These are phyloP conservation scores for Percina caprodes DNA, from an alignment of 2,113 vertebrate genomes.

Conservation along the genomic window DNA sequence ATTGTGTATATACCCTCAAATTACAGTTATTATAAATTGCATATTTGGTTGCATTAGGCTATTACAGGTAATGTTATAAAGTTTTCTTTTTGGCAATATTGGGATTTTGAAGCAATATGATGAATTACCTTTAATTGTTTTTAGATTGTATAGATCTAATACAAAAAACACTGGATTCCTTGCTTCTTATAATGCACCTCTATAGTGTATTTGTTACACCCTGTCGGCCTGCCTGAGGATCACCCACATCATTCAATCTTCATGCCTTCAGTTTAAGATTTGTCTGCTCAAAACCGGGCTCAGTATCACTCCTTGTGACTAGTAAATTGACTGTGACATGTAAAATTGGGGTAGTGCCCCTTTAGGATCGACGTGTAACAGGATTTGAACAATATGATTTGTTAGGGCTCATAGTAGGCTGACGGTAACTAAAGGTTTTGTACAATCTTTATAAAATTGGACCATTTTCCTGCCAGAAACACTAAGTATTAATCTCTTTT, in stretches of 20 bases:
- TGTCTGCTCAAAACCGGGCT: neutral
- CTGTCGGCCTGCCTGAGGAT: neutral
- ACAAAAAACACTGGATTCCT: neutral
- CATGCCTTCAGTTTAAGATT: neutral
- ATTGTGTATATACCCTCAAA: neutral
- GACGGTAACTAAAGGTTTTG: conserved; percentile 10
- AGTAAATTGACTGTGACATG: neutral
- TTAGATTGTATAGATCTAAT: neutral
- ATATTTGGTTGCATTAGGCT: neutral
- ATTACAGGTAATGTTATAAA: neutral
- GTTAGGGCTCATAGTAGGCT: neutral
- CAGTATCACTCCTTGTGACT: neutral
- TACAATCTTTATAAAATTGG: conserved; percentile 12
- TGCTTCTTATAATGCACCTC: neutral
- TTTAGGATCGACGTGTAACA: neutral
- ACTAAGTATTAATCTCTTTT: conserved; percentile 32
- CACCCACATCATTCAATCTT: neutral
- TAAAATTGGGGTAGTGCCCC: conserved; percentile 5
- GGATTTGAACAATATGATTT: neutral
- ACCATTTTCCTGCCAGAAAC: conserved; percentile 40
- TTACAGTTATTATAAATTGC: neutral
- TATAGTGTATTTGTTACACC: neutral
- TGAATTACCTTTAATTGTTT: neutral
- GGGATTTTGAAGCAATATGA: neutral
- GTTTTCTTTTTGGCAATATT: neutral